Evolutionary conservation across 2,797 vertebrate genomes (phyloP).

Genomic region (Urocyon cinereoargenteus): DNA sequence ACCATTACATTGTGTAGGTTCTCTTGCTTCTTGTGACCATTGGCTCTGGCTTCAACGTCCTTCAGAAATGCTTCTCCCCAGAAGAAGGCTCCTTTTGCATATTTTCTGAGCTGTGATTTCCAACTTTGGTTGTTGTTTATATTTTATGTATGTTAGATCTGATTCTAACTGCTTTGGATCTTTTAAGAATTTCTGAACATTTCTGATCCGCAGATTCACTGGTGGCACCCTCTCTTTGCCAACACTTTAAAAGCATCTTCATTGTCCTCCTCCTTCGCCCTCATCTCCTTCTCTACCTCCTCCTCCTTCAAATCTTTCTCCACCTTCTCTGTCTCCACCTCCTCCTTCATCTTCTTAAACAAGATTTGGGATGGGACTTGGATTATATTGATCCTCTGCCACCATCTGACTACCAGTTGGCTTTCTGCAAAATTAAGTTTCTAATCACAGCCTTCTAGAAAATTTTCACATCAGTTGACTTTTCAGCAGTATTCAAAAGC

Average conservation of each 20-base stretch:
- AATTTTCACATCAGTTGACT: background rate
- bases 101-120: background rate
- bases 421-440: background rate
- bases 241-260: background rate
- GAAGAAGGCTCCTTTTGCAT: background rate
- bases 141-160: background rate
- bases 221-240: background rate
- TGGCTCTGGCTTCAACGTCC: rapidly evolving
- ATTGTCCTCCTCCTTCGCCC: background rate
- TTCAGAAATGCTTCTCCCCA: background rate
- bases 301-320: background rate
- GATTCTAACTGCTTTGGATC: background rate
- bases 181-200: background rate
- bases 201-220: background rate
- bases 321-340: background rate
- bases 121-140: background rate
- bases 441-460: background rate
- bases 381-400: background rate
- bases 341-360: background rate
- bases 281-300: background rate
- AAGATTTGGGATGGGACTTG: background rate
- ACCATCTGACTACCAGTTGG: background rate
- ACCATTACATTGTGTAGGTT: rapidly evolving
- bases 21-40: background rate
- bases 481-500: background rate